Evolutionary conservation across 2,113 vertebrate species (phyloP).

Genomic region (Callocephalon fimbriatum): DNA sequence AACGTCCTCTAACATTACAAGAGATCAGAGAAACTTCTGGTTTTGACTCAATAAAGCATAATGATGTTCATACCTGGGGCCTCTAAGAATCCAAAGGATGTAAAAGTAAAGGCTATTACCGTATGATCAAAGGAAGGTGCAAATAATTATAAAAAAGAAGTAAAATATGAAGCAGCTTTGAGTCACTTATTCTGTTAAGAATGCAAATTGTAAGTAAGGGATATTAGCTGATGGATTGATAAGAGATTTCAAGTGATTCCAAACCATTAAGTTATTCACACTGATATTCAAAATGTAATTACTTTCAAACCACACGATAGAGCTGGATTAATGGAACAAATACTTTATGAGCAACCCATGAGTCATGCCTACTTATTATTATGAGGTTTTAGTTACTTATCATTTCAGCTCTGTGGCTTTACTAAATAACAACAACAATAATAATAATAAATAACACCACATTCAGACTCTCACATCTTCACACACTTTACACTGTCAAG

Average conservation of each 20-base stretch:
- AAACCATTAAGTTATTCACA: conserved; percentile 27
- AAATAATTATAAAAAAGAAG: neutral
- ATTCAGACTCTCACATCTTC: neutral
- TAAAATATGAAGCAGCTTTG: neutral
- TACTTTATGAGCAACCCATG: neutral
- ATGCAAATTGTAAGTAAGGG: neutral
- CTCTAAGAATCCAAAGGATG: neutral
- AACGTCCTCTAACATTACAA: neutral
- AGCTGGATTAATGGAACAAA: conserved; percentile 15
- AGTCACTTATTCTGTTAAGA: neutral
- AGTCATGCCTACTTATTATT: neutral
- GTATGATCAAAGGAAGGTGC: neutral
- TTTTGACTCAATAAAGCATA: neutral
- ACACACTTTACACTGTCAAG: neutral
- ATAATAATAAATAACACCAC: neutral
- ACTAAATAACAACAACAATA: conserved; percentile 3
- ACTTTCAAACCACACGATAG: neutral
- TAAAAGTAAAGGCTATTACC: neutral
- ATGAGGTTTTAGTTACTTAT: conserved; percentile 9
- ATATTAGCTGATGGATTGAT: conserved; percentile 3
- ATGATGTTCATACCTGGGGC: neutral
- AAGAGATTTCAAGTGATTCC: conserved; percentile 32
- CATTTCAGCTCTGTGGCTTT: neutral
- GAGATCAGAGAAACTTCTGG: neutral
- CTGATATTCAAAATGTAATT: conserved; percentile 26